phyloP scores from a whole-genome alignment of 2,797 vertebrate genomes.

The Eulemur rubriventer region DNA sequence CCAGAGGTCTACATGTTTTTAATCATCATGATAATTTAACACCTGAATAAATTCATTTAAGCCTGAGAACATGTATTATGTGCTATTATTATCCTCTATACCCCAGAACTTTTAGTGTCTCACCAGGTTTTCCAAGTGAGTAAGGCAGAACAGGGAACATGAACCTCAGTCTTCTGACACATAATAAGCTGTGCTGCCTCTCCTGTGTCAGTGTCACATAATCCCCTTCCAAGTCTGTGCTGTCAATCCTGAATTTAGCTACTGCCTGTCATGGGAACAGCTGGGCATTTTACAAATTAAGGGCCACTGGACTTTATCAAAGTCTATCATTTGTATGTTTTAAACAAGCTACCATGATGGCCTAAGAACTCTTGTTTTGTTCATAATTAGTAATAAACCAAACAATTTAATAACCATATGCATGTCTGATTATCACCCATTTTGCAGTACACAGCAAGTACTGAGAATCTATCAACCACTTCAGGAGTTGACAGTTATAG shows the following conservation, averaged over 20 bases:
- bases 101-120: neutral
- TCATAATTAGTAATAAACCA: neutral
- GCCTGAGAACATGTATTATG: neutral
- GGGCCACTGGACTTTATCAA: neutral
- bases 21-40: neutral
- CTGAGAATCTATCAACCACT: neutral
- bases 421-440: neutral
- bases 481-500: neutral
- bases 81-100: neutral
- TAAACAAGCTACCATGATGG: neutral
- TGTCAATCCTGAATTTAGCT: neutral
- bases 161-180: neutral
- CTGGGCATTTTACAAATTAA: neutral
- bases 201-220: neutral
- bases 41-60: neutral
- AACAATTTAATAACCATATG: neutral
- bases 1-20: neutral
- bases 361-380: neutral
- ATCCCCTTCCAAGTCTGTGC: too few relatives aligned
- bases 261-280: neutral
- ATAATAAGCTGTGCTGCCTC: accelerated
- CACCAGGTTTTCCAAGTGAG: neutral
- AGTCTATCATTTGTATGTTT: neutral
- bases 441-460: neutral
- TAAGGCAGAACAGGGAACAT: neutral